phyloP scores from a whole-genome alignment of 2,888 invertebrate species.

The Pseudeuparius sepicola region DNA sequence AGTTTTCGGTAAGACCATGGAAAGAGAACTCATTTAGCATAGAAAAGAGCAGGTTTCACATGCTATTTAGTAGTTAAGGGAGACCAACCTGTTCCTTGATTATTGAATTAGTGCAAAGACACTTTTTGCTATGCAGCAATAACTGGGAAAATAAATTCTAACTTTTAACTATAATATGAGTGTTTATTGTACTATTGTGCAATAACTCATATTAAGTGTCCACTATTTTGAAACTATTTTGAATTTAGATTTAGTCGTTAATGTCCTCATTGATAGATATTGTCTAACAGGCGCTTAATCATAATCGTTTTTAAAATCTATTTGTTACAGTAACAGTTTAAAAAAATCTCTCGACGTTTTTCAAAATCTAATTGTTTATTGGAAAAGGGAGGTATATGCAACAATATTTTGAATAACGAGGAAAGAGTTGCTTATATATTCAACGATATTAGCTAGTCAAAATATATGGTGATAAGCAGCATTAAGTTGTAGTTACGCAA shows the following conservation, averaged over 20 bases:
- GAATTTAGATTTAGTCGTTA: constrained; percentile 19
- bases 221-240: constrained; percentile 13
- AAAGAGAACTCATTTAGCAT: no score
- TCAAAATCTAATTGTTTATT: constrained; percentile 23
- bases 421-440: constrained; percentile 3
- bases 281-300: constrained; percentile 3
- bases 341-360: constrained; percentile 22
- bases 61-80: no score
- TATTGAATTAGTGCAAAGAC: no score
- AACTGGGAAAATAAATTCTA: constrained; percentile 3
- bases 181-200: constrained; percentile 11
- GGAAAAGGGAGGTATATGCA: constrained; percentile 18
- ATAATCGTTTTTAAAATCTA: constrained; percentile 18
- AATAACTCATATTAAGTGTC: constrained; percentile 13
- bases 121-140: constrained; percentile 11
- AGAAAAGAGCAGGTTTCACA: no score
- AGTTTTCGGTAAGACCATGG: no score
- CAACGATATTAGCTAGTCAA: no score
- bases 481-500: no score
- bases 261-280: no score
- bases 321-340: constrained; percentile 24
- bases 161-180: constrained; percentile 2
- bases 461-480: no score
- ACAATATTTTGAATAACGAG: constrained; percentile 6
- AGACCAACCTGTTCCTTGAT: no score